Conservation (phyloP, 92 coral and sea anemone species). For the Nematostella vectensis region DNA sequence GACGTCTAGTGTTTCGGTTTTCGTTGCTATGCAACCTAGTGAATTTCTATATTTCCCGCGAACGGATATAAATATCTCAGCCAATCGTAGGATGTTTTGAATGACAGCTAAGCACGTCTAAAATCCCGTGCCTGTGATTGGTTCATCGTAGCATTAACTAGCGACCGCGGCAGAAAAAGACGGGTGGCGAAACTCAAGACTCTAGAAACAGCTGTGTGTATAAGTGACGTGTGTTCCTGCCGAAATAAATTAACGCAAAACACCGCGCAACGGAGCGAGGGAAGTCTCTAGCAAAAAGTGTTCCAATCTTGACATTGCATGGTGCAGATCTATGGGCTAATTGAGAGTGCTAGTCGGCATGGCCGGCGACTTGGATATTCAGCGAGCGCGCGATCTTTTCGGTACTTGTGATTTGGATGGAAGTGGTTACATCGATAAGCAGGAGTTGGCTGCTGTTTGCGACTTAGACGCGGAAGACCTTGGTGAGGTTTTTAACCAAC, state of each 20-base stretch:
- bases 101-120: constrained; percentile 24
- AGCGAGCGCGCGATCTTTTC: constrained; percentile 71
- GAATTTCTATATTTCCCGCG: too few relatives aligned
- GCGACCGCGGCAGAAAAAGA: constrained; percentile 67
- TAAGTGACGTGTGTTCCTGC: constrained; percentile 63
- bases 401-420: constrained; percentile 92
- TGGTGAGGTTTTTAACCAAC: constrained; percentile 78
- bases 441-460: constrained; percentile 96
- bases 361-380: constrained; percentile 62
- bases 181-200: constrained; percentile 78
- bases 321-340: constrained; percentile 22
- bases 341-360: constrained; percentile 16
- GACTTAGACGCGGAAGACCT: constrained; percentile 84
- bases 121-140: constrained; percentile 46
- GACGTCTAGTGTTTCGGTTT: too few relatives aligned
- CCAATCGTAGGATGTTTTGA: constrained; percentile 40
- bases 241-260: constrained; percentile 5
- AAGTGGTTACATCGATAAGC: constrained; percentile 86
- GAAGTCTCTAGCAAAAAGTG: background rate
- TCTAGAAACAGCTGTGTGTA: constrained; percentile 84
- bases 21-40: too few relatives aligned
- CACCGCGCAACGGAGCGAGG: background rate
- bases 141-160: constrained; percentile 44
- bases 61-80: constrained; percentile 38
- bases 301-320: constrained; percentile 1